These are phyloP conservation scores for Cantharis flavilabris DNA, from an alignment of 2,888 invertebrate genomes.

Conservation along the genomic window DNA sequence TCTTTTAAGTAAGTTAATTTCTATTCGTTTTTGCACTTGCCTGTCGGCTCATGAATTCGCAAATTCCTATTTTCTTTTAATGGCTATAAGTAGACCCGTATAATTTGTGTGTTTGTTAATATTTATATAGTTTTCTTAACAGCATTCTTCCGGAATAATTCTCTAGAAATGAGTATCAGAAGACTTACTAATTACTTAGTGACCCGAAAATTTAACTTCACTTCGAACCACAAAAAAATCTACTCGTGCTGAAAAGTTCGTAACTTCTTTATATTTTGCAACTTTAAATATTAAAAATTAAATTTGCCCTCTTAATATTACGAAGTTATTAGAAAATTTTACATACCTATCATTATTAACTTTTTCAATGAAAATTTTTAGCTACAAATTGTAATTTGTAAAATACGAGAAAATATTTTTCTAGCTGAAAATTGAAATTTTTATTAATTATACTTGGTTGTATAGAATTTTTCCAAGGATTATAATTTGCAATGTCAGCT, in stretches of 20 bases:
- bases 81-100: too few species aligned
- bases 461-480: neutral
- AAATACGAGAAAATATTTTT: neutral
- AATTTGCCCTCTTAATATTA: too few species aligned
- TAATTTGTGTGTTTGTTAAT: too few species aligned
- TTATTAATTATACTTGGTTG: neutral
- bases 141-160: too few species aligned
- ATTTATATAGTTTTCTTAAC: too few species aligned
- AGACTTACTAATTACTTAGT: neutral
- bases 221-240: neutral
- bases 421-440: neutral
- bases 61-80: too few species aligned
- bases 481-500: neutral
- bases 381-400: neutral
- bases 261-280: neutral
- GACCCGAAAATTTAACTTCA: neutral
- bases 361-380: neutral
- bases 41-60: too few species aligned
- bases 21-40: too few species aligned
- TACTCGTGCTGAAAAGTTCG: neutral
- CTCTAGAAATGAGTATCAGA: too few species aligned
- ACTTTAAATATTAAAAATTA: neutral
- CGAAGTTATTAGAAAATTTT: neutral
- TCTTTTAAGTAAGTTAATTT: too few species aligned
- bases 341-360: too few species aligned